phyloP scores from a whole-genome alignment of 2,888 invertebrate species.

The Hirtodrosophila cameraria region DNA sequence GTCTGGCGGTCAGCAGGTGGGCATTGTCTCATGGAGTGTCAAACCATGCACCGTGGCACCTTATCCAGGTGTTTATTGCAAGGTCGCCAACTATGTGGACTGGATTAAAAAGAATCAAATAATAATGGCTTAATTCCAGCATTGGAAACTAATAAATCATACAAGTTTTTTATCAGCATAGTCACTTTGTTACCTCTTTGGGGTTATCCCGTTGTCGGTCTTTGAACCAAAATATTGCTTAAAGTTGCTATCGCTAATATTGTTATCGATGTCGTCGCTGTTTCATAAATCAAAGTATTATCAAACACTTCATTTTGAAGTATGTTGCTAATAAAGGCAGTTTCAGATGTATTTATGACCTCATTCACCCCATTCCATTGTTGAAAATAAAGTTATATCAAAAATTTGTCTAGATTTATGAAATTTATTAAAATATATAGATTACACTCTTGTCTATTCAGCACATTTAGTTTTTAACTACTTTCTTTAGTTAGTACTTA shows the following conservation, averaged over 20 bases:
- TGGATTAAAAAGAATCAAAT: slow-evolving; percentile 76
- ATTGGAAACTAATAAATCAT: not conserved
- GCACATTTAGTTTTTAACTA: too few species aligned
- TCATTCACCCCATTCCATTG: too few species aligned
- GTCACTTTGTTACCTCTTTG: not conserved
- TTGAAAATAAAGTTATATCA: too few species aligned
- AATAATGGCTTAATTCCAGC: slow-evolving; percentile 51
- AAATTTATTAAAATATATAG: too few species aligned
- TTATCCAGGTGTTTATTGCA: slow-evolving; percentile 84
- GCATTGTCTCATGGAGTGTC: slow-evolving; percentile 84
- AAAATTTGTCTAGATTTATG: too few species aligned
- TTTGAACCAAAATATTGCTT: not conserved
- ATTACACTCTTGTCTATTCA: too few species aligned
- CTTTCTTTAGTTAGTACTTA: too few species aligned
- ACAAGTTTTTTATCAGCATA: not conserved
- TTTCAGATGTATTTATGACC: too few species aligned
- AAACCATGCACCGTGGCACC: slow-evolving; percentile 84
- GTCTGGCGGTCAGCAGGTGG: slow-evolving; percentile 78
- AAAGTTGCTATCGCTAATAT: not conserved
- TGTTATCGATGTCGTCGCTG: slow-evolving; percentile 3
- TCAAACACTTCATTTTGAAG: too few species aligned
- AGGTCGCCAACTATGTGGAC: slow-evolving; percentile 81
- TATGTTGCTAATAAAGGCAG: too few species aligned
- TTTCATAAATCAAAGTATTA: not conserved
- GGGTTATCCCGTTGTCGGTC: not conserved